Conservation (phyloP, 2,888 invertebrate species). For the Troides aeacus region DNA sequence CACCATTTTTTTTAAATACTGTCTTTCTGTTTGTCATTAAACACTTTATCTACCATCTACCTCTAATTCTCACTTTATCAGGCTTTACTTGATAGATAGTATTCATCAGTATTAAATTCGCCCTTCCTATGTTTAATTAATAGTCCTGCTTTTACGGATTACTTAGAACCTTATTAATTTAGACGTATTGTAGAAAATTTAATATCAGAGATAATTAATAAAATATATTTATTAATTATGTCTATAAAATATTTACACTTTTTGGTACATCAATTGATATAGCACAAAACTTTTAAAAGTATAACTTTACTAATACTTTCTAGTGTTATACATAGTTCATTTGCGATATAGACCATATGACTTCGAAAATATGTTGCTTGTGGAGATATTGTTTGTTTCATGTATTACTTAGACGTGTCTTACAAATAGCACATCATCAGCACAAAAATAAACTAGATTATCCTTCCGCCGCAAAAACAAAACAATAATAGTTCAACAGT, state of each 20-base stretch:
- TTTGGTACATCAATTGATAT: too few species aligned
- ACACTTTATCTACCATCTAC: not conserved
- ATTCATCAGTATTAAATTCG: not conserved
- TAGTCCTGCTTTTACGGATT: not conserved
- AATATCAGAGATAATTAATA: not conserved
- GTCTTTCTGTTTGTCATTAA: not conserved
- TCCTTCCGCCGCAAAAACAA: conserved; percentile 26
- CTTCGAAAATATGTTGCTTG: conserved; percentile 15
- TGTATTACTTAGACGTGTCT: conserved; percentile 7
- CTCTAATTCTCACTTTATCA: not conserved
- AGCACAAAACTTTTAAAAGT: not conserved
- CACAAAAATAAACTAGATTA: conserved; percentile 24
- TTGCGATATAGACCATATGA: not conserved
- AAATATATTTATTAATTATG: too few species aligned
- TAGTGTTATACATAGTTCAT: not conserved
- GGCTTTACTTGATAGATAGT: not conserved
- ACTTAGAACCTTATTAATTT: not conserved
- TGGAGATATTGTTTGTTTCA: conserved; percentile 17
- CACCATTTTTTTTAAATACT: not conserved
- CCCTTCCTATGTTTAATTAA: not conserved
- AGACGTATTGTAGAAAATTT: too few species aligned
- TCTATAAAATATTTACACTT: too few species aligned
- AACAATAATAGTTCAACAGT: conserved; percentile 22
- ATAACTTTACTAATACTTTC: not conserved
- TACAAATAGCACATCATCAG: conserved; percentile 22